A percentile compares a stretch with the other conserved stretches of the same genome.
phyloP scores from a whole-genome alignment of 2,797 vertebrate species.

The Falco peregrinus region DNA sequence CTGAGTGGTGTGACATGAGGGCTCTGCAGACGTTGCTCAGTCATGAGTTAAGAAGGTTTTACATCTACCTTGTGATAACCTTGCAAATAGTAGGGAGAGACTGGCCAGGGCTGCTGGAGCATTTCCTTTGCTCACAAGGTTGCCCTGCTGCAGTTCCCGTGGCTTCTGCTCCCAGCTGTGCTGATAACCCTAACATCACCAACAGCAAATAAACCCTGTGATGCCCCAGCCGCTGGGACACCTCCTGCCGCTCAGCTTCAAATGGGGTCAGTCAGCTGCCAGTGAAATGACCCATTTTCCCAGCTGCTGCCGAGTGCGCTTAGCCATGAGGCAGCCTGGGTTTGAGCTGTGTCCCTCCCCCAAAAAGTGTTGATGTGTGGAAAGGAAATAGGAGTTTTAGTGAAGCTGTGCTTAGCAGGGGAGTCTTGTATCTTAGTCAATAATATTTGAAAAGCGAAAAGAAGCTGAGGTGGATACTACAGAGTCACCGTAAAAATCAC shows the following conservation, averaged over 20 bases:
- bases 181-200: background rate
- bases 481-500: background rate
- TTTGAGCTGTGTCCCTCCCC: background rate
- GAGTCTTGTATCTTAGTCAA: background rate
- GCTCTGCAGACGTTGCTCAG: accelerated
- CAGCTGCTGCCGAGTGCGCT: background rate
- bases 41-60: background rate
- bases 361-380: background rate
- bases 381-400: background rate
- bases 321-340: background rate
- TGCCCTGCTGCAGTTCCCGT: background rate
- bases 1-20: too few species aligned
- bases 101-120: background rate
- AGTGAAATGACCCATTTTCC: conserved; percentile 31
- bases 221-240: background rate
- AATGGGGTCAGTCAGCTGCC: background rate
- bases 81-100: background rate
- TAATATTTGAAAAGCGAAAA: background rate
- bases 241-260: background rate
- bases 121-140: background rate
- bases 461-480: background rate
- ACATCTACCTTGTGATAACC: background rate
- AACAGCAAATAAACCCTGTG: background rate
- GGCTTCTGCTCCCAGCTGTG: background rate
- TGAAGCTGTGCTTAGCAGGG: background rate